Percentiles rank a stretch among this genome's conserved stretches.
These are phyloP conservation scores for Pachycephala philippinensis DNA, from an alignment of 2,113 vertebrate species.

Conservation along the genomic window DNA sequence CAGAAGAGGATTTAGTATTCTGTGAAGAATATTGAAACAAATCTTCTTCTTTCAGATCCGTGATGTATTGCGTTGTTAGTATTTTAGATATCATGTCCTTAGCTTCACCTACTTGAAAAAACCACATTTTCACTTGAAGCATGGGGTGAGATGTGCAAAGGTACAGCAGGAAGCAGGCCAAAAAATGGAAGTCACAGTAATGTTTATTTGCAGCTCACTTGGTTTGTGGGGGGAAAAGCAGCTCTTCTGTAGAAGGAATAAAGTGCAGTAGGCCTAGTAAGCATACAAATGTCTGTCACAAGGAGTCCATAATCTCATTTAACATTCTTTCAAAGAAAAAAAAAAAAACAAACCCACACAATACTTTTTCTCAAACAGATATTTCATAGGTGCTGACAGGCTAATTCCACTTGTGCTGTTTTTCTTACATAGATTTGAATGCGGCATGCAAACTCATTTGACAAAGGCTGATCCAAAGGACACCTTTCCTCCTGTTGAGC, in stretches of 20 bases:
- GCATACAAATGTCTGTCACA: not conserved
- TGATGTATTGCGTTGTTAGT: not conserved
- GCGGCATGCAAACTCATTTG: not conserved
- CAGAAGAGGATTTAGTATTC: not conserved
- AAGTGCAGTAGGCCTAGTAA: not conserved
- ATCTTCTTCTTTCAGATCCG: not conserved
- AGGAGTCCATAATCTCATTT: not conserved
- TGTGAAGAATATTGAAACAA: not conserved
- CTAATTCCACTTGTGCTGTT: not conserved
- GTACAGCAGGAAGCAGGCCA: not conserved
- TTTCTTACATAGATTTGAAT: not conserved
- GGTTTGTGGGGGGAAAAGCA: not conserved
- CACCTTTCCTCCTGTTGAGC: not conserved
- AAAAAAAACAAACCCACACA: fast-evolving
- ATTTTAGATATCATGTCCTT: not conserved
- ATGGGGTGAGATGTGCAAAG: not conserved
- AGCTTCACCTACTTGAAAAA: not conserved
- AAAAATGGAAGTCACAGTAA: not conserved
- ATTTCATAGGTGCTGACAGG: not conserved
- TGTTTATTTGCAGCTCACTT: not conserved
- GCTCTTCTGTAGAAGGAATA: not conserved
- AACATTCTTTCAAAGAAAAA: not conserved
- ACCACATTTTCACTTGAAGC: not conserved
- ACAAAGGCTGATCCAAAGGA: not conserved
- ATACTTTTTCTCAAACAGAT: not conserved